Percentiles rank a stretch among this genome's conserved stretches.
Evolutionary conservation across 2,888 invertebrate species (phyloP).

Genomic region (Dynastes grantii): DNA sequence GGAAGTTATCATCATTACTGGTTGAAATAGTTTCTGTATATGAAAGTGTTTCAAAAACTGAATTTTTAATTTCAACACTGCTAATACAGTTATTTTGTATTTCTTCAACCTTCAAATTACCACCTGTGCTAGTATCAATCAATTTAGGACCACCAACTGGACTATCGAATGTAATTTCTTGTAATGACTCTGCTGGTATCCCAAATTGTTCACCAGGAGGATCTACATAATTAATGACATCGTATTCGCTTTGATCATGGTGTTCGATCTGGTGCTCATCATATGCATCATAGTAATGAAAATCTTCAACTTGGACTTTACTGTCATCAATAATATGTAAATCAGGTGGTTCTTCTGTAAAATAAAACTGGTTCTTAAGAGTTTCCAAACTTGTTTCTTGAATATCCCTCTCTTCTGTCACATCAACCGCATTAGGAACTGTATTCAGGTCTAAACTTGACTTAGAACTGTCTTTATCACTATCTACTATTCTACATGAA

Average conservation of each 20-base stretch:
- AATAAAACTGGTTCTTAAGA: conserved; percentile 22
- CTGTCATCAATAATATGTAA: conserved; percentile 45
- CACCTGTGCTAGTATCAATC: neutral
- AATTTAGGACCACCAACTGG: neutral
- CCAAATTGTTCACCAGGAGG: neutral
- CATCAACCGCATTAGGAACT: conserved; percentile 32
- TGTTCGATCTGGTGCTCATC: conserved; percentile 21
- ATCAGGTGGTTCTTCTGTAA: conserved; percentile 49
- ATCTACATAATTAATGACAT: neutral
- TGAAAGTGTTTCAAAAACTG: neutral
- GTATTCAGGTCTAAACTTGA: conserved; percentile 20
- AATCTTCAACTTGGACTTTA: conserved; percentile 49
- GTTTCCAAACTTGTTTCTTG: neutral
- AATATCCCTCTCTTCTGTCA: neutral
- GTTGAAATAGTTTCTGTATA: neutral
- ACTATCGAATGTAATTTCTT: neutral
- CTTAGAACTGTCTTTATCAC: conserved; percentile 13
- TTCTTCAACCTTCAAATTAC: conserved; percentile 20
- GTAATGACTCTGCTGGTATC: neutral
- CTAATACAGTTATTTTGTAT: neutral
- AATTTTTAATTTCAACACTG: neutral
- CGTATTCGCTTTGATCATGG: neutral
- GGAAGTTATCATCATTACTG: neutral
- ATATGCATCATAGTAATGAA: conserved; percentile 44
- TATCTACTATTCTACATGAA: conserved; percentile 4